Evolutionary conservation across 2,888 invertebrate species (phyloP).

Genomic region (Tachystola acroxantha): DNA sequence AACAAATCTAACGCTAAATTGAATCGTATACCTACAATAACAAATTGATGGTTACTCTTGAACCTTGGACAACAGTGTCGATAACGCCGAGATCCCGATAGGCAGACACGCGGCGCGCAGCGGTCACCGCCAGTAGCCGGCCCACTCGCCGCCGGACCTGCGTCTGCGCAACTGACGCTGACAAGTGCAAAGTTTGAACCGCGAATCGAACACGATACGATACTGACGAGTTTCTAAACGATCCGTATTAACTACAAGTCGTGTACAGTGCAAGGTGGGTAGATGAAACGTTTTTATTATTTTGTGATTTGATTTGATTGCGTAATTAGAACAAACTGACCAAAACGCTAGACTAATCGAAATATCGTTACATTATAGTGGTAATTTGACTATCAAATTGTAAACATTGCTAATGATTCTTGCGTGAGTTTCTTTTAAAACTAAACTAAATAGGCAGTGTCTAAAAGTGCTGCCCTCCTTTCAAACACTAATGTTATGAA

Average conservation of each 20-base stretch:
- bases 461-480: no score
- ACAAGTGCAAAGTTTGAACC: constrained; percentile 5
- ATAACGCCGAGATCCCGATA: constrained; percentile 37
- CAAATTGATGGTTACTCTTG: constrained; percentile 22
- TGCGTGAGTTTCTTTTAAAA: no score
- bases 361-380: no score
- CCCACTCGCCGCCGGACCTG: constrained; percentile 17
- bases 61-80: constrained; percentile 51
- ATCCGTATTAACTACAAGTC: background rate
- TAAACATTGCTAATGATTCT: no score
- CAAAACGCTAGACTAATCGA: no score
- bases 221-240: background rate
- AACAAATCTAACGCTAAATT: no score
- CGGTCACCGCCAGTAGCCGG: background rate
- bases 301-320: no score
- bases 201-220: background rate
- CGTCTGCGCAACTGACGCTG: constrained; percentile 15
- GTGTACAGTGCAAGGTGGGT: constrained; percentile 1
- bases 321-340: no score
- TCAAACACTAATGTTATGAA: no score
- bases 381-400: no score
- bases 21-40: no score
- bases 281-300: background rate
- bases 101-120: background rate
- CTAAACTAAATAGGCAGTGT: no score